Evolutionary conservation across 2,113 vertebrate genomes (phyloP), one percentile per base, ranked within the genome.

Genomic region (Notothenia coriiceps): DNA sequence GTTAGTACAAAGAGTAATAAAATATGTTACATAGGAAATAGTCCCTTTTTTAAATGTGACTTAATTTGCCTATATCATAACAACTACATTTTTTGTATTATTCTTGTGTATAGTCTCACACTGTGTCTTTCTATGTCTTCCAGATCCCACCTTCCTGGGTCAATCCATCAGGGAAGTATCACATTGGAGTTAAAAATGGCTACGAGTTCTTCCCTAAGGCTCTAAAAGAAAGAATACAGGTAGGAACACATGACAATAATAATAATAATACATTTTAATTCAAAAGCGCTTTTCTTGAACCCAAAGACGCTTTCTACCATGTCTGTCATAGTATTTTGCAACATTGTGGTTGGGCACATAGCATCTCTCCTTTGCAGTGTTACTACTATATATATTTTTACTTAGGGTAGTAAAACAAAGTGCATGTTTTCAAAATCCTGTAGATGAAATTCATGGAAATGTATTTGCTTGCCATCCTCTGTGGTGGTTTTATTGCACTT

Each of bases 131-230:
- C 81, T 80, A 50, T 85, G 60, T 89, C 70, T 60, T 73, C 4
- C 84, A 99, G 98, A 96, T 99, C 89, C 97, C 97, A 80, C 60
- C 86, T 33, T 89, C 86, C 52, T 99, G 98, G 98, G 94, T 94
- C 92, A 99, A 98, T 92, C 98, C 98, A 82, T 96, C 97, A 68
- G 97, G 96, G 88, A 98, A 94, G 89, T 99, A 97, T 77, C 97
- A 96, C 90, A 96, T 99, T 84, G 98, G 98, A 92, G 95, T 99
- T 91, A 99, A 99, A 96, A 99, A 98, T 91, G 98, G 97, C 17
- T 99, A 97, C 55, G 98, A 99, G 86, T 98, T 99, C 88, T 99
- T 98, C 87, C 98, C 98, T 70, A 99, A 99, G 94, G 96, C 96
- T 82, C 96, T 99, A 17, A 98, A 97, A 89, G 98, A 99, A 88